Base-by-base conservation (phyloP, 2,888 invertebrate species). In the Hofmannophila pseudospretella region DNA sequence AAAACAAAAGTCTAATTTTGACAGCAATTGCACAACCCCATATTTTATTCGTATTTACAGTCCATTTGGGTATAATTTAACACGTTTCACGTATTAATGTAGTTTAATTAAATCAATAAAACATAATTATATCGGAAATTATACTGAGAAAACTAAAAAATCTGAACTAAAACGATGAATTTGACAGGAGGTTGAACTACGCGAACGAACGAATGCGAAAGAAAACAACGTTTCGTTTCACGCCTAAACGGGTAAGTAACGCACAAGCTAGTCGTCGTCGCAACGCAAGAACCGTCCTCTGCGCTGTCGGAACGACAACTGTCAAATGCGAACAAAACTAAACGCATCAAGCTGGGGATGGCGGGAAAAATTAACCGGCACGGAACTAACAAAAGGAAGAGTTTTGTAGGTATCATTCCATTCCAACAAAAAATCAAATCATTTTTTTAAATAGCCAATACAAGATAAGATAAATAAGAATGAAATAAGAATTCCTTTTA, bases 271-370 rank as follows among this genome's bases (percentile, higher is more conserved):
- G 20, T 25, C 39, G 34, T 32, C 34, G 33, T 31, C 22, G 48
- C 41, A 44, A 39, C 41, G 43, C 45, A 52, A 42, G 54, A 55
- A 66, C 72, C 69, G 60, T 58, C 64, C 66, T 56, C 49, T 52
- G 43, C 58, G 73, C 71, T 64, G 70, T 64, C 78, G 67, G 61
- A 55, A 56, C 67, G 68, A 74, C 75, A 78, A 80, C 80, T 80
- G 78, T 68, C 67, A 65, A 66, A 60, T 48, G 45, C 46, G 37
- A 30, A 39, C 27, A 32, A 12, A 30, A 46, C 45, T 49, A 63
- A 63, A 57, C 60, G 67, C 62, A 66, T 64, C 26, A 23, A 23
- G 14, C 13, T 27, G 27, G n/a, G n/a, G n/a, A n/a, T n/a, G n/a
- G n/a, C n/a, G n/a, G n/a, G n/a, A n/a, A n/a, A n/a, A n/a, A n/a